Percentiles rank a stretch among this genome's conserved stretches.
These are phyloP conservation scores for Psittacula echo DNA, from an alignment of 2,797 vertebrate species.

Conservation along the genomic window DNA sequence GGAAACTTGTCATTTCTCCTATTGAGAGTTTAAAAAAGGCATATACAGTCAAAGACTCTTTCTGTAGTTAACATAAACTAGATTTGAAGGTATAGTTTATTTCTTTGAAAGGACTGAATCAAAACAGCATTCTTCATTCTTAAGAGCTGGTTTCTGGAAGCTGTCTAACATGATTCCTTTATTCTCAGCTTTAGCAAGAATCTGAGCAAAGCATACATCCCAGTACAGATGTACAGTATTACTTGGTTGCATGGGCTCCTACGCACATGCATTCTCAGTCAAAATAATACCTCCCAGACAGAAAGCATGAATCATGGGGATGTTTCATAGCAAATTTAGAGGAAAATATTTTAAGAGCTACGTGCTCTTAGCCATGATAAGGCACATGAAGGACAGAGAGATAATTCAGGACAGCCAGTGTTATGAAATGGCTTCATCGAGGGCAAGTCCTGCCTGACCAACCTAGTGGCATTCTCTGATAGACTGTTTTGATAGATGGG, in stretches of 20 bases:
- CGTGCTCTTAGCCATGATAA: background rate
- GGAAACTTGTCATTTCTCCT: constrained; percentile 6
- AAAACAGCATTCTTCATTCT: constrained; percentile 5
- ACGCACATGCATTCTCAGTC: background rate
- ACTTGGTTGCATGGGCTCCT: background rate
- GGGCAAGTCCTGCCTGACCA: background rate
- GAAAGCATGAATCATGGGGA: background rate
- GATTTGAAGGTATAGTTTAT: background rate
- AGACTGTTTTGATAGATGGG: background rate
- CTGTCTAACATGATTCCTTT: background rate
- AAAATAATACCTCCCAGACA: background rate
- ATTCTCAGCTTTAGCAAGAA: background rate
- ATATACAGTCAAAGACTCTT: background rate
- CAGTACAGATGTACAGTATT: background rate
- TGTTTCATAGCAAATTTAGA: background rate
- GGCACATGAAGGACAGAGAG: background rate
- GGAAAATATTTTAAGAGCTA: background rate
- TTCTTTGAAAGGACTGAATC: background rate
- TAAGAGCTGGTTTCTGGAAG: constrained; percentile 9
- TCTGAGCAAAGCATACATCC: background rate
- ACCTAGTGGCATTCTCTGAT: background rate
- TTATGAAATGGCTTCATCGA: background rate
- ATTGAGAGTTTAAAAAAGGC: background rate
- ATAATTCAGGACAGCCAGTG: background rate
- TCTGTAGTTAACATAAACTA: background rate